These are phyloP conservation scores for Bombus confusus DNA, from an alignment of 1,140 invertebrate species.

Conservation along the genomic window DNA sequence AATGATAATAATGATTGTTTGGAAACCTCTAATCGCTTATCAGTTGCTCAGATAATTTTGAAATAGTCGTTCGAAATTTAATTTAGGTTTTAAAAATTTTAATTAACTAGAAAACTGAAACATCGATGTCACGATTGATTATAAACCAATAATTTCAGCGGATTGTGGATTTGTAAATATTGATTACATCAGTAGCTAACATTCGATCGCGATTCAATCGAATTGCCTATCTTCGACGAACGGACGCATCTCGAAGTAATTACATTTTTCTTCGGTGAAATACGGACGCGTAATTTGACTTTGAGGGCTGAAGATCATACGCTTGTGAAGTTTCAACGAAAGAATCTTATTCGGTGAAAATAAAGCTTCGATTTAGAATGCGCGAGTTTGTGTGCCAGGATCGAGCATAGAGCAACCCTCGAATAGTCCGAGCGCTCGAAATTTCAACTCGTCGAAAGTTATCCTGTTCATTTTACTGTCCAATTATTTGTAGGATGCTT, in stretches of 20 bases:
- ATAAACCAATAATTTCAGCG: no score
- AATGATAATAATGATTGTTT: no score
- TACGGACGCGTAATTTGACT: not conserved
- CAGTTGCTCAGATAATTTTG: no score
- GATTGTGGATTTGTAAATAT: not conserved
- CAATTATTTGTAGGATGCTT: constrained; percentile 12
- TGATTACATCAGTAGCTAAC: not conserved
- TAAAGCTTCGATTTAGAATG: constrained; percentile 14
- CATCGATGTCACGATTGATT: not conserved
- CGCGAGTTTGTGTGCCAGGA: constrained; percentile 3
- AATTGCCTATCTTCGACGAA: not conserved
- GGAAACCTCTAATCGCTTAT: no score
- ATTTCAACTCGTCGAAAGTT: constrained; percentile 21
- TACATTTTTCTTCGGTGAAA: not conserved
- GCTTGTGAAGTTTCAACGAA: not conserved
- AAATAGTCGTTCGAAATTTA: no score
- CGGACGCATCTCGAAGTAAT: not conserved
- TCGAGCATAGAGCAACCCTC: not conserved
- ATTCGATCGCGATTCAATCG: not conserved
- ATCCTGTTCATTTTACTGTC: not conserved
- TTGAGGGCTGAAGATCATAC: not conserved
- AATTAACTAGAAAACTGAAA: not conserved
- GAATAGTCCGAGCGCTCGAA: constrained; percentile 5
- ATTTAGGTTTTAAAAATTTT: no score
- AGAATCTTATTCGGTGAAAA: not conserved